These are phyloP conservation scores for Morinoia aosen DNA, from an alignment of 2,888 invertebrate genomes.

Conservation along the genomic window DNA sequence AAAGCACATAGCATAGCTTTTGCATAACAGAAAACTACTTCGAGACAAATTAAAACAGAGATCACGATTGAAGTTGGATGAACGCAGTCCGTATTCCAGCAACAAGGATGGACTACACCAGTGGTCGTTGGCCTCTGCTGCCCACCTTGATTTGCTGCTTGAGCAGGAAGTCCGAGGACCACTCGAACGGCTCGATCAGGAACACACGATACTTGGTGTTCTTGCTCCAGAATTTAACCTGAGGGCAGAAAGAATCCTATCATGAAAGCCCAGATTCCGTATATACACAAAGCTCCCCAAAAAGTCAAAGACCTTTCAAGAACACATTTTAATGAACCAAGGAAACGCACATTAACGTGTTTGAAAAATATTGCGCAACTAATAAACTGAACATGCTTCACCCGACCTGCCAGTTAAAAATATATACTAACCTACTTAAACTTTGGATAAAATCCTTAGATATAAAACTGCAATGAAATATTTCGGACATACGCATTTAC, in stretches of 20 bases:
- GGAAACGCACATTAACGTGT: too few species aligned
- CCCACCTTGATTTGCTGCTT: constrained; percentile 62
- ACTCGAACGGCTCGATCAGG: constrained; percentile 76
- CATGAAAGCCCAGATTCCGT: not conserved
- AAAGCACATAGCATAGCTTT: not conserved
- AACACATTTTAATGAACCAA: not conserved
- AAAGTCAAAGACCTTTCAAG: too few species aligned
- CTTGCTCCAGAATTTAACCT: constrained; percentile 66
- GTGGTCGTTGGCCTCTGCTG: not conserved
- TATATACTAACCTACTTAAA: too few species aligned
- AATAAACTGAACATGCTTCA: too few species aligned
- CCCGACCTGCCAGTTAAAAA: too few species aligned
- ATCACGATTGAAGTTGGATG: not conserved
- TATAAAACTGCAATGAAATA: too few species aligned
- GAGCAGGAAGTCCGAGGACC: constrained; percentile 69
- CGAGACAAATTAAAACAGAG: not conserved
- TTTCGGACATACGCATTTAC: too few species aligned
- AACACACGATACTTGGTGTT: constrained; percentile 85
- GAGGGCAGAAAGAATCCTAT: not conserved
- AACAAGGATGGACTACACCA: not conserved
- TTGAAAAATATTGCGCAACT: too few species aligned
- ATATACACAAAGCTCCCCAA: not conserved
- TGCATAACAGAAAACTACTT: not conserved
- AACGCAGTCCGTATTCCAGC: not conserved
- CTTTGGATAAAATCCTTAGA: too few species aligned